Evolutionary conservation across 2,113 vertebrate genomes (phyloP), one percentile per base, ranked within the genome.

Genomic region (Malurus melanocephalus): DNA sequence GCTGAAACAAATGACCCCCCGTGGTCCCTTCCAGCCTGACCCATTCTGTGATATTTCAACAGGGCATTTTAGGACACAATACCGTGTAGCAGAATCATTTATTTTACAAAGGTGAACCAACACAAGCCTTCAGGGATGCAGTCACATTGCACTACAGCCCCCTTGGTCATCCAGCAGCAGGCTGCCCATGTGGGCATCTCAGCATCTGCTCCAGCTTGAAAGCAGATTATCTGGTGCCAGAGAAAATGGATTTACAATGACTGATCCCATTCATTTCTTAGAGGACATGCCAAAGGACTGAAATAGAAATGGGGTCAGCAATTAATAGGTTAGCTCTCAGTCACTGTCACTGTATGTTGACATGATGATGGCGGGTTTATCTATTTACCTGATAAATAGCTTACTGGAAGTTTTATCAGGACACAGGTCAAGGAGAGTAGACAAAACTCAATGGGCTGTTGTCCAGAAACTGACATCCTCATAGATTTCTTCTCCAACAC

Each of bases 301-400:
- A 92, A 94, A 95, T 94, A 94, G 92, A 94, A 96, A 95, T 33
- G 46, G 46, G 94, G 80, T 93, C 92, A 94, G 78, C 75, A 91
- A 89, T 89, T 93, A 93, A 68, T n/a, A 88, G 45, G 48, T 80
- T 62, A 85, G 59, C 35, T 87, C 74, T 92, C 82, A 60, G 60
- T 48, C 80, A 83, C 62, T 66, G 57, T 57, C 69, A 68, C 78
- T 53, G 19, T 94, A 87, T 92, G 90, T 85, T 93, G 60, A 65
- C 77, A 80, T 9, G 57, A 42, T 49, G 35, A 78, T 32, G 53
- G 55, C 42, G 80, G 75, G 80, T 78, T 88, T 88, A 78, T 66
- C 21, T 93, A 28, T 71, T 89, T 89, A 79, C 85, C 80, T 80
- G 73, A 85, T 52, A 91, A 94, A 95, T 59, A 93, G 80, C 87